These are phyloP conservation scores for Sinonovacula constricta DNA, from an alignment of 1,140 invertebrate species.

Conservation along the genomic window DNA sequence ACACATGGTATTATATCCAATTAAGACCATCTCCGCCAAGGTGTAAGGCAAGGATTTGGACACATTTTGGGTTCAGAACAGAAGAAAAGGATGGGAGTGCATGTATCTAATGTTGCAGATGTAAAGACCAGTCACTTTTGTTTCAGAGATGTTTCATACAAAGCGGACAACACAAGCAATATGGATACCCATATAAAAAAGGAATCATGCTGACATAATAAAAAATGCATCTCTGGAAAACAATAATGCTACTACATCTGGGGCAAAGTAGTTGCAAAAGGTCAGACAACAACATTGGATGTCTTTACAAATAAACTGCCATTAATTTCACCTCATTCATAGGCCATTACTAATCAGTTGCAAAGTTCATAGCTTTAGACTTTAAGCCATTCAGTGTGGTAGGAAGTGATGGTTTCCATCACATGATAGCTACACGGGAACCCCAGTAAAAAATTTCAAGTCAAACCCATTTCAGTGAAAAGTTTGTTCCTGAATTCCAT, in stretches of 20 bases:
- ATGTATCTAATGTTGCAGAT: neutral
- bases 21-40: neutral
- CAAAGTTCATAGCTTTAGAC: slow-evolving; percentile 57
- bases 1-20: too few species aligned
- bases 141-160: neutral
- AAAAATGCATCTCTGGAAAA: neutral
- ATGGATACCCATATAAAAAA: neutral
- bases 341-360: slow-evolving; percentile 28
- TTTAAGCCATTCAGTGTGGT: slow-evolving; percentile 61
- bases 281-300: neutral
- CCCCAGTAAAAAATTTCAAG: slow-evolving; percentile 54
- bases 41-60: neutral
- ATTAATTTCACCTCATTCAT: neutral
- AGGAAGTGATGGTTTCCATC: slow-evolving; percentile 56
- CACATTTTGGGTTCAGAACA: neutral
- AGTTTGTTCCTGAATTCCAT: slow-evolving; percentile 57
- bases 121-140: neutral
- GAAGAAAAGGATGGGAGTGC: neutral
- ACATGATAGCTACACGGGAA: slow-evolving; percentile 53
- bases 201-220: neutral
- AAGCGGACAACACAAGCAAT: neutral
- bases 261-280: neutral
- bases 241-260: neutral
- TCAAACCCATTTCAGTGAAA: slow-evolving; percentile 51
- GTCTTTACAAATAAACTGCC: slow-evolving; percentile 18